Base-by-base conservation (phyloP, 1,140 invertebrate genomes). In the Hesperophylax magnus region DNA sequence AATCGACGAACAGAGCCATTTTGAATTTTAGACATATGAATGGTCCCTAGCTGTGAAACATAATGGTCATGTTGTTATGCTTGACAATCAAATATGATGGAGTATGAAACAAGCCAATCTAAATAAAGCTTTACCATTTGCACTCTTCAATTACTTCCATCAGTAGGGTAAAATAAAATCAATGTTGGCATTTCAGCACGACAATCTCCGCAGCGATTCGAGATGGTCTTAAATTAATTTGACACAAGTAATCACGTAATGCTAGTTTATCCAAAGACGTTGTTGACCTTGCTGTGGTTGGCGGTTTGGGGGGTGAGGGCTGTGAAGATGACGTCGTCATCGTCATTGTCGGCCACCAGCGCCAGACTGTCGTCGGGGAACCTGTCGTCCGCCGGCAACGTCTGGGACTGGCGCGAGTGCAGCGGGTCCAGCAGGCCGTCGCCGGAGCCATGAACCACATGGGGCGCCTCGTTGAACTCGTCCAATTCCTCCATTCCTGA, bases 391-490 rank as follows among this genome's bases (percentile, higher is more conserved):
- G 39, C 17, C n/a, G 58, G 56, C 2, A 63, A 18, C n/a, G 24
- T 58, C 58, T 63, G 74, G 6, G 71, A 63, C 20, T 27, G 31
- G 4, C 61, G 58, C 2, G 60, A 52, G 5, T 77, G 60, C 52
- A 81, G 52, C 4, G 78, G 79, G 5, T 77, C 78, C 58, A 74
- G 24, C 3, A 71, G 63, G 20, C 76, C 78, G 20, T 90, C 89
- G 24, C 89, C 88, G 24, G 91, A 91, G 85, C 91, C 92, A 87
- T 96, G 94, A 6, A 96, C 91, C 77, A 95, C 93, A 86, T 97
- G 96, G 0, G 96, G 96, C n/a, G 96, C 96, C 88, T 98, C 96
- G 86, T 96, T 96, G 86, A 98, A 97, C 88, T 97, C 96, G 85
- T 97, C 96, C 61, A 98, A 88, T 88, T 98, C 96, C 83, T 97